These are phyloP conservation scores for Enteromius unitaeniatus DNA, from an alignment of 2,797 vertebrate genomes.

Conservation along the genomic window DNA sequence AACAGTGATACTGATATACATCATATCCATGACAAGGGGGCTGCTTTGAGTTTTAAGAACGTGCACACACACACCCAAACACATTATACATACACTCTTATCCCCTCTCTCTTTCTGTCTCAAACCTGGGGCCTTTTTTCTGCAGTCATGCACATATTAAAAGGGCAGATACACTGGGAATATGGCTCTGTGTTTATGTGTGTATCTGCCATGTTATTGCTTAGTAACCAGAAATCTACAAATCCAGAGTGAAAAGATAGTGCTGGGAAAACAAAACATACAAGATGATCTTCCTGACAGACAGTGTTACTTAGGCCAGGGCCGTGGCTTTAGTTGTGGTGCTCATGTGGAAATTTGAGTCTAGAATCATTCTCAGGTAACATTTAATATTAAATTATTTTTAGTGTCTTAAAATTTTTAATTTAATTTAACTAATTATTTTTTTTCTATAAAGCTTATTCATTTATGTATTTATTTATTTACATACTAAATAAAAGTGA, in stretches of 20 bases:
- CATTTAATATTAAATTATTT: neutral
- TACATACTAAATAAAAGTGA: neutral
- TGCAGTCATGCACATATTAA: slow-evolving; percentile 37
- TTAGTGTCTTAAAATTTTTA: neutral
- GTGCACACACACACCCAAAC: slow-evolving; percentile 48
- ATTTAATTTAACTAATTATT: too few relatives aligned
- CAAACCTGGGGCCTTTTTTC: slow-evolving; percentile 14
- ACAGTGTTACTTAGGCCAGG: neutral
- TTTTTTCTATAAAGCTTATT: too few relatives aligned
- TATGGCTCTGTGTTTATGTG: slow-evolving; percentile 27
- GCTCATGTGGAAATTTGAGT: neutral
- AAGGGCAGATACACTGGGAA: slow-evolving; percentile 14
- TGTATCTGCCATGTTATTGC: slow-evolving; percentile 22
- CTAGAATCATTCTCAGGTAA: neutral
- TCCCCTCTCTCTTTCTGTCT: slow-evolving; percentile 41
- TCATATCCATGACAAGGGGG: slow-evolving; percentile 65
- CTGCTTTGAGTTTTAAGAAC: slow-evolving; percentile 53
- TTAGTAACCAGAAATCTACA: slow-evolving; percentile 28
- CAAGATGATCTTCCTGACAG: neutral
- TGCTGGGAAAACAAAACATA: neutral
- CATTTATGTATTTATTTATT: neutral
- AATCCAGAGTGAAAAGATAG: neutral
- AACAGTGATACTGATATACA: slow-evolving; percentile 66
- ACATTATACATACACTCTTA: slow-evolving; percentile 32
- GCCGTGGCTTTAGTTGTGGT: neutral